Conservation (phyloP, 2,888 invertebrate species). For the Allophyes oxyacanthae region DNA sequence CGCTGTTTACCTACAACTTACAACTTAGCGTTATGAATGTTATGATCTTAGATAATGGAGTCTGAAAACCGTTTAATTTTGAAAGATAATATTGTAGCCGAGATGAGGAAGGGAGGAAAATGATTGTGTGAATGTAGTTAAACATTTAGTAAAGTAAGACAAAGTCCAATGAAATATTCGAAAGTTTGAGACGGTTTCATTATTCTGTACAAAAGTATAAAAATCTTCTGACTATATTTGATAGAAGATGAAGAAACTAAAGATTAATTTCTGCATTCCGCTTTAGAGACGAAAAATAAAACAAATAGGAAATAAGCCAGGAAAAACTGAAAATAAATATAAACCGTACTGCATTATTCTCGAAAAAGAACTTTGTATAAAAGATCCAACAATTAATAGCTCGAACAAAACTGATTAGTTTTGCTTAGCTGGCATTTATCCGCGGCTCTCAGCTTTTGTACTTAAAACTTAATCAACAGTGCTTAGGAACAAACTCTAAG, state of each 20-base stretch:
- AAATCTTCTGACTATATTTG: too few relatives aligned
- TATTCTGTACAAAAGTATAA: too few relatives aligned
- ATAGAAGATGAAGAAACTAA: too few relatives aligned
- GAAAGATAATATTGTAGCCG: conserved; percentile 17
- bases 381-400: conserved; percentile 29
- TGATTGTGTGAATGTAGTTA: not conserved
- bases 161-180: too few relatives aligned
- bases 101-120: conserved; percentile 2
- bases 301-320: too few relatives aligned
- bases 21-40: conserved; percentile 35
- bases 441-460: conserved; percentile 35
- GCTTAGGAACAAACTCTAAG: conserved; percentile 41
- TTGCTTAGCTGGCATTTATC: conserved; percentile 32
- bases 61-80: conserved; percentile 23
- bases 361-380: conserved; percentile 1
- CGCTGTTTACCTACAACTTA: conserved; percentile 44
- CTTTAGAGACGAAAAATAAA: too few relatives aligned
- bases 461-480: conserved; percentile 55
- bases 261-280: too few relatives aligned
- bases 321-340: too few relatives aligned
- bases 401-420: conserved; percentile 41
- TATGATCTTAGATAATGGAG: conserved; percentile 15
- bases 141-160: too few relatives aligned
- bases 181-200: too few relatives aligned
- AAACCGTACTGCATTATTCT: not conserved